phyloP scores from a whole-genome alignment of 2,797 vertebrate species.

The Ctenopoma multispine region DNA sequence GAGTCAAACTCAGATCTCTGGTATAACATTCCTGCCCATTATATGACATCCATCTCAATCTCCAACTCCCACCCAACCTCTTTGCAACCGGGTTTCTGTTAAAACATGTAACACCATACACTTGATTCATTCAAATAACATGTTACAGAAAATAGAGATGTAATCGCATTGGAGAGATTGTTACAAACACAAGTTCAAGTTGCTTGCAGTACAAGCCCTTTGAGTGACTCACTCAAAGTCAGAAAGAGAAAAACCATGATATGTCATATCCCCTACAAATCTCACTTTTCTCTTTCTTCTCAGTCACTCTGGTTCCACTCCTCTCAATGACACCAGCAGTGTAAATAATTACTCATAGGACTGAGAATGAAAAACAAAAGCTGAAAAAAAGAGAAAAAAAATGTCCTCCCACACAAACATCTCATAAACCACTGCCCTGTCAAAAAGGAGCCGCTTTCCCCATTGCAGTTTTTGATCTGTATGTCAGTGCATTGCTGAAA shows the following conservation, averaged over 20 bases:
- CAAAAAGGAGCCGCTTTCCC: slow-evolving; percentile 67
- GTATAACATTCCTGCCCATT: no score
- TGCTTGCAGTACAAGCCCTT: slow-evolving; percentile 13
- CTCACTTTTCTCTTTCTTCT: slow-evolving; percentile 8
- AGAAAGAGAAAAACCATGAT: slow-evolving; percentile 13
- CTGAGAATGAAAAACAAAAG: slow-evolving; percentile 54
- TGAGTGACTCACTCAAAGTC: slow-evolving; percentile 13
- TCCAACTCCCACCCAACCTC: no score
- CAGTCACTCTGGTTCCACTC: slow-evolving; percentile 18
- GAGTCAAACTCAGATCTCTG: no score
- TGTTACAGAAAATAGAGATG: no score
- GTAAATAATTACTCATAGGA: slow-evolving; percentile 60
- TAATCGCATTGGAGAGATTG: neutral
- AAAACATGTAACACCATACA: no score
- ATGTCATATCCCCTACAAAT: slow-evolving; percentile 30
- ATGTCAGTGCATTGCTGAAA: slow-evolving; percentile 73
- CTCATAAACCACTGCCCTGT: slow-evolving; percentile 73
- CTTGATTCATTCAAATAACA: no score
- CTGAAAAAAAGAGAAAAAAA: slow-evolving; percentile 10
- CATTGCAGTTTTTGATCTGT: slow-evolving; percentile 71
- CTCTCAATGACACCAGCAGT: slow-evolving; percentile 45
- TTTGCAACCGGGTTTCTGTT: no score
- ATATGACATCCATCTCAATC: no score
- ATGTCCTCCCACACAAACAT: slow-evolving; percentile 62
- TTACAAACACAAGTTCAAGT: neutral